These are phyloP conservation scores for Malurus cyaneus DNA, from an alignment of 2,113 vertebrate species.

Conservation along the genomic window DNA sequence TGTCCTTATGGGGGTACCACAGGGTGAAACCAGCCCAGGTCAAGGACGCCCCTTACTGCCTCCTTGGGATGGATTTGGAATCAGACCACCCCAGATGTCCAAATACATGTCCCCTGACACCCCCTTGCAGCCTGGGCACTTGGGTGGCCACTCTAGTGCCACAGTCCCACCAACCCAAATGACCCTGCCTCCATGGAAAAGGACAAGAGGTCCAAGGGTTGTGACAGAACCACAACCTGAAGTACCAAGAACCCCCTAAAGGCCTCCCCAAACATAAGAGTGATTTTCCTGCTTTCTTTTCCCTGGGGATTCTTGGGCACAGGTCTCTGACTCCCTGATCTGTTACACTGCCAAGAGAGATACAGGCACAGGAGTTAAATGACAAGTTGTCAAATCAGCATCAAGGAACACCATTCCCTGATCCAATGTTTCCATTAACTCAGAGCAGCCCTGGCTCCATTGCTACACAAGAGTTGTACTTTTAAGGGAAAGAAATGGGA, in stretches of 20 bases:
- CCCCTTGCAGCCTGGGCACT: neutral
- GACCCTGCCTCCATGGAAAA: neutral
- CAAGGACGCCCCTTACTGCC: neutral
- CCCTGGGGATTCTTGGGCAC: neutral
- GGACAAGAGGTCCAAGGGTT: neutral
- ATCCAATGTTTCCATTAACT: neutral
- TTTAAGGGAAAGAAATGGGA: neutral
- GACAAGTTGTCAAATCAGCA: neutral
- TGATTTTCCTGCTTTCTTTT: neutral
- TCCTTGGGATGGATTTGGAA: neutral
- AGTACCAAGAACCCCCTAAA: neutral
- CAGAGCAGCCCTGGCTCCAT: neutral
- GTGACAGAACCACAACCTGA: neutral
- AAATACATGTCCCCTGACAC: neutral
- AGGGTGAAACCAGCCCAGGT: neutral
- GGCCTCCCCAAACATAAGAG: accelerated
- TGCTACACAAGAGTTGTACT: neutral
- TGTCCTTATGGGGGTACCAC: accelerated
- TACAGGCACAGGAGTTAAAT: neutral
- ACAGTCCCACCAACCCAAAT: neutral
- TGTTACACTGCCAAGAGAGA: neutral
- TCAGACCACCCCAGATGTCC: neutral
- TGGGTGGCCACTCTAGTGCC: neutral
- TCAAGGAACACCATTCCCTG: neutral
- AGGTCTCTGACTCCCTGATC: neutral